Evolutionary conservation across 2,113 vertebrate species (phyloP).

Genomic region (Falco punctatus): DNA sequence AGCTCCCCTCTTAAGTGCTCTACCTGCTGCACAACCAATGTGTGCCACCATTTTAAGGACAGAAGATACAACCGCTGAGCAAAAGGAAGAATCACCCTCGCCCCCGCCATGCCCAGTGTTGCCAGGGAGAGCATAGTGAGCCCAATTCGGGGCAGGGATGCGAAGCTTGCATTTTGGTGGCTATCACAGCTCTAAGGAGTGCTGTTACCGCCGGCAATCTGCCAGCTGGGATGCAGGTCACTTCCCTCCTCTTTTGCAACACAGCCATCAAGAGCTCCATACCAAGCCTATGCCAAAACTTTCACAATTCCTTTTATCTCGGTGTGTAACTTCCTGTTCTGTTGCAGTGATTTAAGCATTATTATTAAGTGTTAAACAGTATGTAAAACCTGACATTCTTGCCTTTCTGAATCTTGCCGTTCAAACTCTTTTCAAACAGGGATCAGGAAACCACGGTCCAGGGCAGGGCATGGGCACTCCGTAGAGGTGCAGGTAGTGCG

Average conservation of each 20-base stretch:
- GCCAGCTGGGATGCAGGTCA: accelerated
- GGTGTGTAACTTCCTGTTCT: too few species aligned
- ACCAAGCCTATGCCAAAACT: background rate
- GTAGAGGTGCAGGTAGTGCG: accelerated
- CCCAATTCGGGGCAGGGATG: accelerated
- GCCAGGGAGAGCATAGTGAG: accelerated
- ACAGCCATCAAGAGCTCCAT: background rate
- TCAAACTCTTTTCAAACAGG: background rate
- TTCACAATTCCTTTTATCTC: background rate
- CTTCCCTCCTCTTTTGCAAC: background rate
- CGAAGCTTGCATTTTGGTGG: accelerated
- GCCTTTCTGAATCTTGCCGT: background rate
- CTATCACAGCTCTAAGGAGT: accelerated
- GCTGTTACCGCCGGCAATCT: accelerated
- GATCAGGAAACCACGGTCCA: background rate
- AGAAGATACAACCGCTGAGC: accelerated
- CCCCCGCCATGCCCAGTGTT: accelerated
- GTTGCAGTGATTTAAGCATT: background rate
- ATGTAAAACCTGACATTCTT: background rate
- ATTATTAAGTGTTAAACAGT: background rate
- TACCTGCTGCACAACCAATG: background rate
- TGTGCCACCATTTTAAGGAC: accelerated
- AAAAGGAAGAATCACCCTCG: accelerated
- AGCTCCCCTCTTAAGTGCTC: accelerated
- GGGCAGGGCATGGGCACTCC: accelerated